These are phyloP conservation scores for Phyto melanocephala DNA, from an alignment of 2,888 invertebrate species.

Conservation along the genomic window DNA sequence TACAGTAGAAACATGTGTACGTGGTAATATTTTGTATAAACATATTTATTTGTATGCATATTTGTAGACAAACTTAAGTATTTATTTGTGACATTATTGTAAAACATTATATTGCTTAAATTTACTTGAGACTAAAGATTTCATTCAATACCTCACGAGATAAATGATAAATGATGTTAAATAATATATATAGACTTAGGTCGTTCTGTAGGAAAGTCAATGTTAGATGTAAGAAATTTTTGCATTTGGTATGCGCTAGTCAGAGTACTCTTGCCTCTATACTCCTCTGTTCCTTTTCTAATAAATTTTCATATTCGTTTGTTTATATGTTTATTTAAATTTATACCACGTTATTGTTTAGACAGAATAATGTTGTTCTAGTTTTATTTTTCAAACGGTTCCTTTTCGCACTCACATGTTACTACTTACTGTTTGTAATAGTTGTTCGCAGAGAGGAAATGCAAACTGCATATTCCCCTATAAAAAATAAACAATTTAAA, in stretches of 20 bases:
- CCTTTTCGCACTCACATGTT: not conserved
- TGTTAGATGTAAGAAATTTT: not conserved
- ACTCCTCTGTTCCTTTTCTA: not conserved
- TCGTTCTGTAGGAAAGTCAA: too few relatives aligned
- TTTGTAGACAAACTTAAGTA: too few relatives aligned
- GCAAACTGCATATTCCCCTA: not conserved
- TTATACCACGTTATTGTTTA: not conserved
- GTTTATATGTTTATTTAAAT: not conserved
- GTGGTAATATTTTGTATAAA: not conserved
- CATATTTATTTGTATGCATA: too few relatives aligned
- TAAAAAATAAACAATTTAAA: not conserved
- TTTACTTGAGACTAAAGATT: too few relatives aligned
- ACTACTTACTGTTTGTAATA: not conserved
- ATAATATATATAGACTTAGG: too few relatives aligned
- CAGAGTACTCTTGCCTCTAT: too few relatives aligned
- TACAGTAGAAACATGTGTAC: slow-evolving; percentile 1
- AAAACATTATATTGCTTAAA: too few relatives aligned
- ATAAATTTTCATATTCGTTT: not conserved
- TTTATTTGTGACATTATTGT: too few relatives aligned
- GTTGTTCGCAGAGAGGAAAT: not conserved
- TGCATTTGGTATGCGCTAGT: too few relatives aligned
- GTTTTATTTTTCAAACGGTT: slow-evolving; percentile 15
- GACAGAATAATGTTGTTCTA: slow-evolving; percentile 18
- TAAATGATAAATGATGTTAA: too few relatives aligned
- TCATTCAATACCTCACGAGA: too few relatives aligned